phyloP scores from a whole-genome alignment of 1,140 invertebrate species.

The Diachasma alloeum region DNA sequence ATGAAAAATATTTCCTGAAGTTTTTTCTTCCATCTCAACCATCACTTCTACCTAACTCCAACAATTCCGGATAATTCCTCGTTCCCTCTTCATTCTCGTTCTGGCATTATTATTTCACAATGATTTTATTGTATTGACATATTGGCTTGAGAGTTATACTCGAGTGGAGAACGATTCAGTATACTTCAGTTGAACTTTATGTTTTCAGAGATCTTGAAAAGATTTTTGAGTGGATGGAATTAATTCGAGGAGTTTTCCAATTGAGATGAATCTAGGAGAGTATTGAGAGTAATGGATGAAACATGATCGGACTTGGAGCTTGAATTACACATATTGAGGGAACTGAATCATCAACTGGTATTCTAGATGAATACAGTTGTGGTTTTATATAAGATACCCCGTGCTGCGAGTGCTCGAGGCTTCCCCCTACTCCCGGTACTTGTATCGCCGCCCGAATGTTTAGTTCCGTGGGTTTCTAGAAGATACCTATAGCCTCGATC shows the following conservation, averaged over 20 bases:
- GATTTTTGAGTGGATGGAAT: neutral
- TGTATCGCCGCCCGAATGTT: too few species aligned
- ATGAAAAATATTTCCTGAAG: slow-evolving; percentile 36
- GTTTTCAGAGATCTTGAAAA: neutral
- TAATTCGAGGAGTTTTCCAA: neutral
- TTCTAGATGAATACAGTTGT: too few species aligned
- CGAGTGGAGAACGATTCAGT: neutral
- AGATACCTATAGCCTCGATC: too few species aligned
- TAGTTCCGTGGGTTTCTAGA: too few species aligned
- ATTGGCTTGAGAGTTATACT: neutral
- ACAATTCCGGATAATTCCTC: slow-evolving; percentile 23
- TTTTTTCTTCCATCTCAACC: slow-evolving; percentile 22
- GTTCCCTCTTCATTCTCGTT: neutral
- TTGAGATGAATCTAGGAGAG: neutral
- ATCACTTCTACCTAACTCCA: neutral
- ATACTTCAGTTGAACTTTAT: neutral
- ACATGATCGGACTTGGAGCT: neutral
- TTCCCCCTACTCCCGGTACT: too few species aligned
- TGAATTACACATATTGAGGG: neutral
- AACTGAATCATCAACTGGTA: too few species aligned
- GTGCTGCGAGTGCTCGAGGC: too few species aligned
- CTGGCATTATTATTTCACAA: neutral
- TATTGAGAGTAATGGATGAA: neutral
- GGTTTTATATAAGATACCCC: too few species aligned
- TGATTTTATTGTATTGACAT: neutral